Conservation (phyloP, 2,888 invertebrate genomes). For the Eupeodes latifasciatus region DNA sequence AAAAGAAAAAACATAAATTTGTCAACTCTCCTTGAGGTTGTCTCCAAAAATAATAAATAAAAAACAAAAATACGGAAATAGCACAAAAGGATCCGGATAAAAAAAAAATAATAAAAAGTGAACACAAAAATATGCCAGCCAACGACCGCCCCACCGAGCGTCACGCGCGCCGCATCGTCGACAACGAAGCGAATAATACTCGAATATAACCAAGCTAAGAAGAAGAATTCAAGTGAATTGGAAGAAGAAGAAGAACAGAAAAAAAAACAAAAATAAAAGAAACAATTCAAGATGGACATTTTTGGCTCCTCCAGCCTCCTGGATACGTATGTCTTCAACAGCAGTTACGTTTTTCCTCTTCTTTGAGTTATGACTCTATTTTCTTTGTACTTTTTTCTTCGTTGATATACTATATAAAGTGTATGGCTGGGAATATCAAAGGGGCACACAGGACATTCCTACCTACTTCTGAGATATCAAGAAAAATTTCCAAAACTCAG, state of each 20-base stretch:
- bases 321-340: slow-evolving; percentile 56
- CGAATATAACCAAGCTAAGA: slow-evolving; percentile 30
- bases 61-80: slow-evolving; percentile 11
- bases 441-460: not conserved
- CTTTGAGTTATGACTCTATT: slow-evolving; percentile 63
- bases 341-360: slow-evolving; percentile 62
- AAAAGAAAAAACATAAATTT: slow-evolving; percentile 59
- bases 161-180: not conserved
- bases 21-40: slow-evolving; percentile 58
- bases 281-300: slow-evolving; percentile 32
- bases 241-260: not conserved
- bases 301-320: slow-evolving; percentile 37
- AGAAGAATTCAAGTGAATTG: slow-evolving; percentile 61
- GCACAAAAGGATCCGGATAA: slow-evolving; percentile 42
- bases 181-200: not conserved
- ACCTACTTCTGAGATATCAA: not conserved
- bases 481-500: slow-evolving; percentile 42
- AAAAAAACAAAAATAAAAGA: not conserved
- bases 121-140: slow-evolving; percentile 18
- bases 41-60: slow-evolving; percentile 32
- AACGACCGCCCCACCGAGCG: slow-evolving; percentile 15
- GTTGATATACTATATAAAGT: not conserved
- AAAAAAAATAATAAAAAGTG: slow-evolving; percentile 3
- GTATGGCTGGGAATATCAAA: not conserved
- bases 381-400: not conserved